Evolutionary conservation across 2,113 vertebrate genomes (phyloP).

Genomic region (Oncorhynchus masou): DNA sequence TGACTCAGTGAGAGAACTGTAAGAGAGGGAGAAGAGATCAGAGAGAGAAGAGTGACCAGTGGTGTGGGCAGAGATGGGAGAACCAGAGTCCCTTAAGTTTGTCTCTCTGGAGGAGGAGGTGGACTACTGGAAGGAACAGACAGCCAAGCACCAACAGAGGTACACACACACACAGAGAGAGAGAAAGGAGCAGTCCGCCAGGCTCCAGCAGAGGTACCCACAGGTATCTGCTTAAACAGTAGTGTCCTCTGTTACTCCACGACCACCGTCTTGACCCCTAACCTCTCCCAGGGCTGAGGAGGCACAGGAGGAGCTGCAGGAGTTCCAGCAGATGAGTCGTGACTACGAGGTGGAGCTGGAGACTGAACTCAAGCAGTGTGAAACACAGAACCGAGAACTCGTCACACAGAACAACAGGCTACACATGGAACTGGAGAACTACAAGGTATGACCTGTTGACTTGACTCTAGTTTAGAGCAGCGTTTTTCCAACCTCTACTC

Average conservation of each 20-base stretch:
- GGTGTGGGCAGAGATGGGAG: conserved; percentile 74
- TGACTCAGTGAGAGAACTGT: background rate
- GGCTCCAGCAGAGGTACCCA: conserved; percentile 81
- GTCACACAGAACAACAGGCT: conserved; percentile 84
- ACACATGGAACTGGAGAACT: conserved; percentile 82
- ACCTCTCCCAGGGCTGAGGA: conserved; percentile 78
- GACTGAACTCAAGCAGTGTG: conserved; percentile 87
- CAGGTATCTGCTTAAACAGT: background rate
- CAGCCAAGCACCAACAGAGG: conserved; percentile 84
- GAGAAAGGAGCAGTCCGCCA: conserved; percentile 79
- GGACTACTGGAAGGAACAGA: conserved; percentile 87
- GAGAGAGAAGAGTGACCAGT: background rate
- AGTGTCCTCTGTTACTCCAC: background rate
- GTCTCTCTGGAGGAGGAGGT: conserved; percentile 83
- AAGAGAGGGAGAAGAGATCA: background rate
- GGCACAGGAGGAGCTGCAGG: conserved; percentile 85
- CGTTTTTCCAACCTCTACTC: no score
- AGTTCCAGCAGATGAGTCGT: conserved; percentile 96
- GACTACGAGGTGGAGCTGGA: conserved; percentile 97
- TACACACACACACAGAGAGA: conserved; percentile 42
- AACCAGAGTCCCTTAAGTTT: conserved; percentile 72
- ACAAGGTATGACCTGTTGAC: conserved; percentile 76
- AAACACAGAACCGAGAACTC: conserved; percentile 88
- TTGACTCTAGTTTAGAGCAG: no score
- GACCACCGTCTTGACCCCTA: background rate